Conservation (phyloP, 2,797 vertebrate species). For the Mus caroli region DNA sequence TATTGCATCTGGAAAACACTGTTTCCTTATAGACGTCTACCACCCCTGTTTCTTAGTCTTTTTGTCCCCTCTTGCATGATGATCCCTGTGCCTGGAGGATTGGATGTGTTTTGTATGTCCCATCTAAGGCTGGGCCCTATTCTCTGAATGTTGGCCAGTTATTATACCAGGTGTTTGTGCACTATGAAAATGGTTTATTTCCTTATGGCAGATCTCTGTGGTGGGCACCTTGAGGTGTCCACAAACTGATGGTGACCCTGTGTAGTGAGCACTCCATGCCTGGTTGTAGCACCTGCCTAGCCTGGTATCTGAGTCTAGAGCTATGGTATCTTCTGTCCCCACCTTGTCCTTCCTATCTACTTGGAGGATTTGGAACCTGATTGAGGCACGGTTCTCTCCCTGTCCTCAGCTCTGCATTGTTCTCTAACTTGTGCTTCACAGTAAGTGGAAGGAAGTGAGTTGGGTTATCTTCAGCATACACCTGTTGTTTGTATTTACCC, state of each 20-base stretch:
- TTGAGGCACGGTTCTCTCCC: not conserved
- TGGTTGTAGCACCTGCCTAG: rapidly evolving
- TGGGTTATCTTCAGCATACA: not conserved
- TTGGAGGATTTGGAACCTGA: not conserved
- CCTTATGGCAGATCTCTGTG: not conserved
- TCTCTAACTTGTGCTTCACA: not conserved
- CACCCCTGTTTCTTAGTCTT: not conserved
- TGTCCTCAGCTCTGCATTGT: not conserved
- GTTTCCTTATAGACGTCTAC: not conserved
- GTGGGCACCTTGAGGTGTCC: not conserved
- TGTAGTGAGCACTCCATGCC: rapidly evolving
- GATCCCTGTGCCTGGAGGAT: not conserved
- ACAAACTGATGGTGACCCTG: not conserved
- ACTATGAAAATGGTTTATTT: not conserved
- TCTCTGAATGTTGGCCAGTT: not conserved
- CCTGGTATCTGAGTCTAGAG: not conserved
- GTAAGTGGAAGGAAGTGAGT: not conserved
- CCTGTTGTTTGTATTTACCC: not conserved
- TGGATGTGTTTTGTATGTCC: not conserved
- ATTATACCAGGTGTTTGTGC: not conserved
- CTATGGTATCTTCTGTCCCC: rapidly evolving
- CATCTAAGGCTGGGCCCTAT: not conserved
- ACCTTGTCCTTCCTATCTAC: not conserved
- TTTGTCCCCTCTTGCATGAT: not conserved
- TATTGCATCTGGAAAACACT: not conserved